Conservation (phyloP, 2,888 invertebrate genomes). For the Hemithea aestivaria region DNA sequence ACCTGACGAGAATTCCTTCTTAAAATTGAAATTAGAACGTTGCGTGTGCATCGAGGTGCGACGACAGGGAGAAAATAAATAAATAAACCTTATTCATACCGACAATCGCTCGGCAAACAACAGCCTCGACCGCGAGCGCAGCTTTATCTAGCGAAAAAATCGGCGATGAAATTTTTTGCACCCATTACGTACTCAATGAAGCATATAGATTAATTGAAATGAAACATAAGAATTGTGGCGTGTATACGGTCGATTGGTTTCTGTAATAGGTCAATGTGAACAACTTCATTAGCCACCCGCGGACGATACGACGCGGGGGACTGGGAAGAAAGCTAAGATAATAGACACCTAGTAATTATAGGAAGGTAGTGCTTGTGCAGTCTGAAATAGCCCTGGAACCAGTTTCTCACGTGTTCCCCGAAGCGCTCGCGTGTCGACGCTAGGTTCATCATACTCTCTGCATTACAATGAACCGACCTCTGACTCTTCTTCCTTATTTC, state of each 20-base stretch:
- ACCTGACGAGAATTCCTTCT: slow-evolving; percentile 52
- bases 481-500: slow-evolving; percentile 7
- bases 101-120: slow-evolving; percentile 14
- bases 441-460: slow-evolving; percentile 56
- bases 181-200: slow-evolving; percentile 37
- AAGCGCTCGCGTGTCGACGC: slow-evolving; percentile 41
- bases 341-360: too few species aligned
- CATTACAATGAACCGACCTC: slow-evolving; percentile 56
- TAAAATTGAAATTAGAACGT: slow-evolving; percentile 55
- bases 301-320: not conserved
- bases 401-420: slow-evolving; percentile 44
- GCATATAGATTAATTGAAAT: slow-evolving; percentile 16
- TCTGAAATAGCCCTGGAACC: slow-evolving; percentile 46
- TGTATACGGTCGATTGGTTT: slow-evolving; percentile 19
- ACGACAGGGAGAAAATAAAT: slow-evolving; percentile 30
- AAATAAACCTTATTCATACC: slow-evolving; percentile 17
- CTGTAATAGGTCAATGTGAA: slow-evolving; percentile 1
- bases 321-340: slow-evolving; percentile 3
- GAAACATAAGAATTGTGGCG: slow-evolving; percentile 15
- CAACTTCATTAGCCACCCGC: slow-evolving; percentile 13
- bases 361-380: not conserved
- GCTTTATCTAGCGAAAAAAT: slow-evolving; percentile 26
- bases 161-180: slow-evolving; percentile 36
- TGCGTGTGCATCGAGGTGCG: slow-evolving; percentile 35
- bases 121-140: slow-evolving; percentile 11